These are phyloP conservation scores for Trichogramma dendrolimi DNA, from an alignment of 2,888 invertebrate species.

Conservation along the genomic window DNA sequence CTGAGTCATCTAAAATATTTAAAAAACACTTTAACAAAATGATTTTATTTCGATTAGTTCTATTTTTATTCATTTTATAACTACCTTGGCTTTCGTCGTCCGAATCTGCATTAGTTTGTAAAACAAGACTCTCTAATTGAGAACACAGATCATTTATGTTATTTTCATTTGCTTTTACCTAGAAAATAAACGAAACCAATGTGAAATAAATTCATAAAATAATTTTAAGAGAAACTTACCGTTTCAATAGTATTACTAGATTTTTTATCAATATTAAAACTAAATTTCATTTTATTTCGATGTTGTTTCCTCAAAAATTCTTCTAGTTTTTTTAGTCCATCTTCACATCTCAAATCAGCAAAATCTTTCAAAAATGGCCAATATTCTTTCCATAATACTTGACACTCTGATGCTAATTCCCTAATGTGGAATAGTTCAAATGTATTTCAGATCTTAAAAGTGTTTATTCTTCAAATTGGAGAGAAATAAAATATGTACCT, in stretches of 20 bases:
- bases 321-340: constrained; percentile 74
- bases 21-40: constrained; percentile 9
- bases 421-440: constrained; percentile 48
- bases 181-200: constrained; percentile 12
- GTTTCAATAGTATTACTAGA: background rate
- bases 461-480: background rate
- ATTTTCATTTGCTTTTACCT: constrained; percentile 12
- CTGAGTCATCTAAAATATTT: constrained; percentile 42
- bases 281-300: constrained; percentile 19
- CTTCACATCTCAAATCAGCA: constrained; percentile 68
- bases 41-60: constrained; percentile 4
- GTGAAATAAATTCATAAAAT: constrained; percentile 13
- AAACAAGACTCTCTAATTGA: constrained; percentile 13
- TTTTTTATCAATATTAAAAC: no score
- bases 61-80: constrained; percentile 3
- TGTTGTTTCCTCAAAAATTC: constrained; percentile 63
- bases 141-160: constrained; percentile 19
- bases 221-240: background rate
- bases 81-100: constrained; percentile 30
- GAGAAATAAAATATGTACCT: constrained; percentile 51
- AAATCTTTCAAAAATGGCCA: constrained; percentile 87
- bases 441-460: background rate
- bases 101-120: constrained; percentile 9
- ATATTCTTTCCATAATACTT: constrained; percentile 83
- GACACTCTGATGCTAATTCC: constrained; percentile 66